These are phyloP conservation scores for Xenopus borealis DNA, from an alignment of 2,113 vertebrate genomes.

Conservation along the genomic window DNA sequence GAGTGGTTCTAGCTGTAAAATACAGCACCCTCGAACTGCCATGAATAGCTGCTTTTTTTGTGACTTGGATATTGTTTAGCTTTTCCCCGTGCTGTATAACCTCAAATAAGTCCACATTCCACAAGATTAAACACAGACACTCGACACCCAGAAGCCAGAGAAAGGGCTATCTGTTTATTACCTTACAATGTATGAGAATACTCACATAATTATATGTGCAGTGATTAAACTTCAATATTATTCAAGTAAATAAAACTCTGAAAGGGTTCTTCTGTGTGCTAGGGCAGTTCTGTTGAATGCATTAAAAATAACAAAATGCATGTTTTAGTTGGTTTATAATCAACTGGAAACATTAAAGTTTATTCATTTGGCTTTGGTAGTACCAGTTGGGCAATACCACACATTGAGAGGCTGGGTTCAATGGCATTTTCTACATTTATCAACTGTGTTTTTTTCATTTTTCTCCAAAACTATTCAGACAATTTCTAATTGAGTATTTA, in stretches of 20 bases:
- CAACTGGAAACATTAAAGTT: constrained; percentile 12
- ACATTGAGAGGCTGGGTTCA: no score
- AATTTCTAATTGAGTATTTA: no score
- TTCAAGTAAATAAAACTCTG: constrained; percentile 29
- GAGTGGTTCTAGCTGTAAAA: no score
- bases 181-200: constrained; percentile 9
- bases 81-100: constrained; percentile 7
- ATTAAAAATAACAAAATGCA: constrained; percentile 34
- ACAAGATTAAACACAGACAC: constrained; percentile 20
- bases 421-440: no score
- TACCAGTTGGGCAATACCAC: not conserved
- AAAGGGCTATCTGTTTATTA: constrained; percentile 27
- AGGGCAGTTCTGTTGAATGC: constrained; percentile 4
- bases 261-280: constrained; percentile 20
- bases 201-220: constrained; percentile 19
- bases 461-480: no score
- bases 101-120: constrained; percentile 32
- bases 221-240: constrained; percentile 21
- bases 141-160: constrained; percentile 9
- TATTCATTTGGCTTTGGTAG: constrained; percentile 7
- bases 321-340: constrained; percentile 26
- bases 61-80: constrained; percentile 13
- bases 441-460: no score
- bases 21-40: no score
- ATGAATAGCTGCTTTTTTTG: constrained; percentile 11